Evolutionary conservation across 2,888 invertebrate species (phyloP).

Genomic region (Lepidocyrtoides sp.): DNA sequence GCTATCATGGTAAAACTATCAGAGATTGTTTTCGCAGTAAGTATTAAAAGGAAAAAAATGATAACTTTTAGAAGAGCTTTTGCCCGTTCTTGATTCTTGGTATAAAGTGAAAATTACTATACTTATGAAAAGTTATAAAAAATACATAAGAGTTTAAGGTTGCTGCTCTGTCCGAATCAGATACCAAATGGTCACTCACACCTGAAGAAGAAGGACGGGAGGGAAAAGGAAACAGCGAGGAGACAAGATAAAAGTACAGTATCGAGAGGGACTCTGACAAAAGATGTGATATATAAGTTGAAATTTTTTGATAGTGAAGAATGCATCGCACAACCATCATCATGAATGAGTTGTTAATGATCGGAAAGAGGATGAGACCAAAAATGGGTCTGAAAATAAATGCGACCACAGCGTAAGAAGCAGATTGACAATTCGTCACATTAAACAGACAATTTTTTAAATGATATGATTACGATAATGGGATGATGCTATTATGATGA

Average conservation of each 20-base stretch:
- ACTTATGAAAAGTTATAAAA: too few relatives aligned
- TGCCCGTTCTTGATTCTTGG: neutral
- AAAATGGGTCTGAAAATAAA: conserved; percentile 37
- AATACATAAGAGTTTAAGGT: too few relatives aligned
- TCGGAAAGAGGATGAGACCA: conserved; percentile 7
- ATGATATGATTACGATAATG: conserved; percentile 49
- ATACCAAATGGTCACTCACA: conserved; percentile 26
- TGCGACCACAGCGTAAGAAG: conserved; percentile 41
- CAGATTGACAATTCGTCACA: conserved; percentile 67
- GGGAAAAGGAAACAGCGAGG: neutral
- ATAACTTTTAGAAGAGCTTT: conserved; percentile 15
- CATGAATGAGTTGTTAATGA: neutral
- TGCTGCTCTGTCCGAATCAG: neutral
- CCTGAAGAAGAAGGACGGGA: neutral
- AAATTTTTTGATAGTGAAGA: too few relatives aligned
- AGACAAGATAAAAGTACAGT: neutral
- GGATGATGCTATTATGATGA: conserved; percentile 24
- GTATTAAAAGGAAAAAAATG: neutral
- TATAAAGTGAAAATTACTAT: neutral
- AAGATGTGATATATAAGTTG: too few relatives aligned
- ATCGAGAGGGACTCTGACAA: too few relatives aligned
- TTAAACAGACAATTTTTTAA: conserved; percentile 39
- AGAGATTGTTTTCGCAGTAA: conserved; percentile 1
- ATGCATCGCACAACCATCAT: neutral
- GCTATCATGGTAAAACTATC: conserved; percentile 40